Base-by-base conservation (phyloP, 92 coral and sea anemone species). In the Scolanthus callimorphus region DNA sequence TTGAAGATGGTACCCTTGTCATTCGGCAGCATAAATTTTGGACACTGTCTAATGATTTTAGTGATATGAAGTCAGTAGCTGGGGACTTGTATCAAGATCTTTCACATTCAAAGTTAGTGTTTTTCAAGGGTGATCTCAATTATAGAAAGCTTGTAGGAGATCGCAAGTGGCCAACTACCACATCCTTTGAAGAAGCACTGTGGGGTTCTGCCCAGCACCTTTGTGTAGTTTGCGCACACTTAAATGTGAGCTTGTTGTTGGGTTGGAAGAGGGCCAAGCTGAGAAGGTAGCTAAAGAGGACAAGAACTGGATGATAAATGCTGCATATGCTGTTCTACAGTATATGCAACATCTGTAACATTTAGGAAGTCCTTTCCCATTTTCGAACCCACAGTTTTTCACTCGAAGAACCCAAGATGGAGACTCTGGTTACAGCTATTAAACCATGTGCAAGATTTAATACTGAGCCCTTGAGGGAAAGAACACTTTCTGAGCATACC, bases 111-210 rank as follows among this genome's bases (percentile, higher is more conserved):
- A 94, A 89, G 73, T 43, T 94, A 11, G 67, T 94, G 21, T 77
- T 94, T 50, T 94, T 94, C 44, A 94, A 94, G 62, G 99, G 99
- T 4, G 99, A 94, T 67, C 69, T 94, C 67, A 94, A 84, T 67
- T 94, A 94, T 61, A 85, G 99, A 21, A 94, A 94, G 62, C 69
- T 94, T 63, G 97, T 89, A 9, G 97, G 99, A 34, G 99, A 94
- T 57, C 81, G 96, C 2, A 89, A 88, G 60, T 94, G 99, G 99
- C 86, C 82, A 20, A 86, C 77, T 62, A 89, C 94, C 20, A 81
- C 82, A 0, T 80, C 88, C 20, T 89, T 84, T 60, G 59, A 39
- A n/a, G 67, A 65, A 26, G 99, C 97, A 27, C 68, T 94, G 13
- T 84, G 99, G 85, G 99, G 99, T 94, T 94, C 63, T 66, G 85